A percentile compares a stretch with the other conserved stretches of the same genome.
Conservation (phyloP, 2,888 invertebrate species). For the Cosmopolites sordidus region DNA sequence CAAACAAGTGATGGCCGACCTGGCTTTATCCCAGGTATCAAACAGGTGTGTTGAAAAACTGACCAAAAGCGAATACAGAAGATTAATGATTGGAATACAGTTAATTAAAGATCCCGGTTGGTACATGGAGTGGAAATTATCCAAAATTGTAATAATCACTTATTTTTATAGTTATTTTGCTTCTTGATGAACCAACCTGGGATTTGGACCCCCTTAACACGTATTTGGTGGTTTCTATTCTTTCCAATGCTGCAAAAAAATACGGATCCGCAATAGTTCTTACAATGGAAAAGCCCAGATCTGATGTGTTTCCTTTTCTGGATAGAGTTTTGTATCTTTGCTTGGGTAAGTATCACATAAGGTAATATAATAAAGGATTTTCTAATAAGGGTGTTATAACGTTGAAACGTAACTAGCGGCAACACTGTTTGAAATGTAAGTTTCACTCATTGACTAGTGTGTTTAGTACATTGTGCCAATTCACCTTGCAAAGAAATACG, state of each 20-base stretch:
- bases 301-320: conserved; percentile 93
- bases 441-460: too few relatives aligned
- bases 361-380: too few relatives aligned
- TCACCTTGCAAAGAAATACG: too few relatives aligned
- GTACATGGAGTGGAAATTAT: too few relatives aligned
- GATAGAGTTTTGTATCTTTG: conserved; percentile 67
- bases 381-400: too few relatives aligned
- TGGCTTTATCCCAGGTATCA: conserved; percentile 88
- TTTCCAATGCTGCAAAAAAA: conserved; percentile 85
- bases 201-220: conserved; percentile 93
- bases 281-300: conserved; percentile 89
- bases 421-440: too few relatives aligned
- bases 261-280: conserved; percentile 85
- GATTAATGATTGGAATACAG: conserved; percentile 88
- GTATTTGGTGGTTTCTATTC: conserved; percentile 88
- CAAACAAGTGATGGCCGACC: conserved; percentile 86
- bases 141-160: too few relatives aligned
- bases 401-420: too few relatives aligned
- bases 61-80: conserved; percentile 82
- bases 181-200: conserved; percentile 92
- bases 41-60: conserved; percentile 78
- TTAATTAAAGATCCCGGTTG: conserved; percentile 88
- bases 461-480: too few relatives aligned
- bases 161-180: conserved; percentile 69
- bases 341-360: conserved; percentile 17